phyloP scores from a whole-genome alignment of 2,888 invertebrate species.

The Melanostoma scalare region DNA sequence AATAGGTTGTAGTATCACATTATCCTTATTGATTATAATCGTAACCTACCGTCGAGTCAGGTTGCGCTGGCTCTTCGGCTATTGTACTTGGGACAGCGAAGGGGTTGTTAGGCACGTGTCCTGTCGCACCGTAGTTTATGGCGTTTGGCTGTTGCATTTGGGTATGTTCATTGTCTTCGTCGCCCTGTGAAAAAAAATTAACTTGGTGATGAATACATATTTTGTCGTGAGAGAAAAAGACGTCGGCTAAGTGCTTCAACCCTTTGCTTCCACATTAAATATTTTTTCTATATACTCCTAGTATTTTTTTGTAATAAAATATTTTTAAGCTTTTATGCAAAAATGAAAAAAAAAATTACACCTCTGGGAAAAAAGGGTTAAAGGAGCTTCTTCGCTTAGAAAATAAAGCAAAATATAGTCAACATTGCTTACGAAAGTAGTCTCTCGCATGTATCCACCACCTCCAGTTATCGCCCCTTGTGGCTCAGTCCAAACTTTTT shows the following conservation, averaged over 20 bases:
- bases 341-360: neutral
- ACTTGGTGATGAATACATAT: no score
- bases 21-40: constrained; percentile 70
- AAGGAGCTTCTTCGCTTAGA: neutral
- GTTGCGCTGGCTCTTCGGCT: constrained; percentile 86
- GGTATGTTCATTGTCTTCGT: constrained; percentile 78
- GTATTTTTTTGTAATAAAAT: neutral
- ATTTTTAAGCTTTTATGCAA: constrained; percentile 4
- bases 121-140: constrained; percentile 85
- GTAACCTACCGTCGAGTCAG: constrained; percentile 77
- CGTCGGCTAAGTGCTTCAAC: no score
- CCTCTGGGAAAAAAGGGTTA: neutral
- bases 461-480: constrained; percentile 80
- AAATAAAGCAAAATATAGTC: neutral
- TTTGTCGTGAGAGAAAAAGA: no score
- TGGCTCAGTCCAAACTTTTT: constrained; percentile 86
- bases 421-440: constrained; percentile 85
- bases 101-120: constrained; percentile 84
- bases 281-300: no score
- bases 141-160: constrained; percentile 82
- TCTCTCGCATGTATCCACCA: constrained; percentile 85
- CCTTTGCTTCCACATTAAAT: no score
- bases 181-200: constrained; percentile 62
- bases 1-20: constrained; percentile 55
- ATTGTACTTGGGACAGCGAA: constrained; percentile 82